Base-by-base conservation (phyloP, 2,113 vertebrate genomes). In the Triplophysa dalaica region DNA sequence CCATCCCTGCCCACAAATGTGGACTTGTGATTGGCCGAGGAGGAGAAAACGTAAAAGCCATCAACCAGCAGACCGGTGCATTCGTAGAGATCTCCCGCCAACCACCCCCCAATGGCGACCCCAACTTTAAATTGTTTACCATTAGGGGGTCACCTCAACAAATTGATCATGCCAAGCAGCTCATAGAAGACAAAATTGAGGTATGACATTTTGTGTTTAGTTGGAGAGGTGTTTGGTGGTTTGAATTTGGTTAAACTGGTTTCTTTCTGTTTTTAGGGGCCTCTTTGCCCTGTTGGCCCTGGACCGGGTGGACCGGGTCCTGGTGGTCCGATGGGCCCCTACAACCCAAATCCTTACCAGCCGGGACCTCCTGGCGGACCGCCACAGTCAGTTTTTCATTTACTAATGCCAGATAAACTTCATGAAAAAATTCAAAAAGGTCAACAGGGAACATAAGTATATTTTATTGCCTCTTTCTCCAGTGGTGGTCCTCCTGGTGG, bases 121-220 rank as follows among this genome's bases (percentile, higher is more conserved):
- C 95, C 16, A 96, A 96, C 88, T 97, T 95, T 86, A 98, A 98
- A 75, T 87, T 98, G 17, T 98, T 98, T 78, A 94, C 86, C 83
- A 96, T 98, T 86, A 92, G 95, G 9, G 96, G 96, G 24, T 92
- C 94, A 0, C 96, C 96, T 0, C 94, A 96, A 80, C 95, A 97
- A 89, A 98, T 98, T 0, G 96, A 98, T 87, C 95, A 98, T 0
- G 96, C 96, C 84, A 97, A 96, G 87, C 95, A 96, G 88, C 95
- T 98, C 43, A 98, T 98, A 17, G 96, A 98, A 75, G 95, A 97
- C 67, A 97, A 97, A 88, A 97, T 97, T 6, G 96, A 97, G 95
- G 96, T 96, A 85, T 33, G 43, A 1, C 22, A 22, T 62, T 45
- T 48, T 8, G 17, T 1, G 29, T 11, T 61, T 6, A 10, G 19